phyloP scores from a whole-genome alignment of 2,888 invertebrate species.

The Xylota segnis region DNA sequence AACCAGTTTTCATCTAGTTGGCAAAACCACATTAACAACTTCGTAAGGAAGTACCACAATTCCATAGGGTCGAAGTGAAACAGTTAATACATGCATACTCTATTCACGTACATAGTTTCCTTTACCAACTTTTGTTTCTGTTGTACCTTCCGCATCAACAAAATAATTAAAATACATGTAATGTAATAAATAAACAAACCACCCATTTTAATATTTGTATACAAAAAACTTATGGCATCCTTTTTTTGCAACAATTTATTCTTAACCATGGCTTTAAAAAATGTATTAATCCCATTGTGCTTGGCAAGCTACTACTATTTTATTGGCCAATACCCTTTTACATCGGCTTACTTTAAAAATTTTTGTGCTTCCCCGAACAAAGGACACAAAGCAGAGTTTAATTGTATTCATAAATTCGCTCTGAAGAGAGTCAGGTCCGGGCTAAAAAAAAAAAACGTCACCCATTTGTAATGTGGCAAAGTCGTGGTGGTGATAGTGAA shows the following conservation, averaged over 20 bases:
- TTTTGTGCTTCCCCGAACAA: slow-evolving; percentile 14
- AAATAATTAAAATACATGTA: too few species aligned
- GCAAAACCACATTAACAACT: too few species aligned
- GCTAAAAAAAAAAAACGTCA: slow-evolving; percentile 21
- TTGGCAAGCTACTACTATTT: not conserved
- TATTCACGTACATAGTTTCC: too few species aligned
- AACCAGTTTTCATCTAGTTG: too few species aligned
- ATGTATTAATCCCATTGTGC: not conserved
- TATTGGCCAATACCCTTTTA: slow-evolving; percentile 22
- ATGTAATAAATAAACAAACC: too few species aligned
- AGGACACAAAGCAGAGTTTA: slow-evolving; percentile 38
- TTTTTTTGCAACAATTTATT: not conserved
- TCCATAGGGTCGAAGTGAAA: too few species aligned
- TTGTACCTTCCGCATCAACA: too few species aligned
- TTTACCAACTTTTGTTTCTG: too few species aligned
- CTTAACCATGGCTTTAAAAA: not conserved
- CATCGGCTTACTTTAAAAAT: slow-evolving; percentile 30
- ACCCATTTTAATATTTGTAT: not conserved
- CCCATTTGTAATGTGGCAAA: slow-evolving; percentile 43
- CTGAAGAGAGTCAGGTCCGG: not conserved
- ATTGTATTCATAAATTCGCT: slow-evolving; percentile 59
- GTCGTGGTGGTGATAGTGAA: slow-evolving; percentile 36
- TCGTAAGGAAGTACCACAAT: too few species aligned
- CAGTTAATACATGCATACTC: too few species aligned
- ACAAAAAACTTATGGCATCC: not conserved